Percentiles rank a stretch among this genome's conserved stretches.
These are phyloP conservation scores for Poicephalus meyeri DNA, from an alignment of 2,113 vertebrate genomes.

Conservation along the genomic window DNA sequence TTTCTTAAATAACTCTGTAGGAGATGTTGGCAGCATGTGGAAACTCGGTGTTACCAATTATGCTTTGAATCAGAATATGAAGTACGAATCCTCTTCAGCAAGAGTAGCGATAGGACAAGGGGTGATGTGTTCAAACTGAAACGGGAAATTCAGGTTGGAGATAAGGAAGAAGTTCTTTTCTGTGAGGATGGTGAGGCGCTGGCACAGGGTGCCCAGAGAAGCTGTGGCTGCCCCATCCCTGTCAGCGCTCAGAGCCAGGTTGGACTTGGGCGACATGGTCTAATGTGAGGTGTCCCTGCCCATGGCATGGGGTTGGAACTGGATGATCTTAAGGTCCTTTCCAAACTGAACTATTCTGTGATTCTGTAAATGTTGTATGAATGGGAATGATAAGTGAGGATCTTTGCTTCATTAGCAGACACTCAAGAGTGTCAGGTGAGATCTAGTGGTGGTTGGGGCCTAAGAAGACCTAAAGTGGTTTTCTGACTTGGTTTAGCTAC, in stretches of 20 bases:
- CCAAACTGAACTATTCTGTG: background rate
- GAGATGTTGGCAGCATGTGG: background rate
- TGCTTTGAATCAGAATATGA: background rate
- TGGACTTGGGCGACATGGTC: background rate
- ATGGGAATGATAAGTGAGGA: background rate
- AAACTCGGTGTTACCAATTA: background rate
- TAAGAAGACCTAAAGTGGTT: background rate
- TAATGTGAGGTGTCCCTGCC: background rate
- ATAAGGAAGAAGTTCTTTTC: no score
- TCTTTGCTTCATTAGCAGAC: background rate
- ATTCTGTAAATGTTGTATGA: background rate
- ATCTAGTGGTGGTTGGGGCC: background rate
- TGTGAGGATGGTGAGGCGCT: background rate
- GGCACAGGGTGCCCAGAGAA: background rate
- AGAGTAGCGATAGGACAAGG: background rate
- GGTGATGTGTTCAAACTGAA: background rate
- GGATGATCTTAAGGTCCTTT: background rate
- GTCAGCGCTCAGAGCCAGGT: background rate
- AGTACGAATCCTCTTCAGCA: background rate
- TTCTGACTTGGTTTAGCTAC: background rate
- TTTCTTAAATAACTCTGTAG: background rate
- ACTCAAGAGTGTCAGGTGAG: accelerated
- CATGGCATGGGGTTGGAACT: background rate
- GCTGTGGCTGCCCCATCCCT: background rate
- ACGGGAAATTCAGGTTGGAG: background rate